Percentiles rank a stretch among this genome's conserved stretches.
Evolutionary conservation across 2,113 vertebrate genomes (phyloP).

Genomic region (Podiceps cristatus): DNA sequence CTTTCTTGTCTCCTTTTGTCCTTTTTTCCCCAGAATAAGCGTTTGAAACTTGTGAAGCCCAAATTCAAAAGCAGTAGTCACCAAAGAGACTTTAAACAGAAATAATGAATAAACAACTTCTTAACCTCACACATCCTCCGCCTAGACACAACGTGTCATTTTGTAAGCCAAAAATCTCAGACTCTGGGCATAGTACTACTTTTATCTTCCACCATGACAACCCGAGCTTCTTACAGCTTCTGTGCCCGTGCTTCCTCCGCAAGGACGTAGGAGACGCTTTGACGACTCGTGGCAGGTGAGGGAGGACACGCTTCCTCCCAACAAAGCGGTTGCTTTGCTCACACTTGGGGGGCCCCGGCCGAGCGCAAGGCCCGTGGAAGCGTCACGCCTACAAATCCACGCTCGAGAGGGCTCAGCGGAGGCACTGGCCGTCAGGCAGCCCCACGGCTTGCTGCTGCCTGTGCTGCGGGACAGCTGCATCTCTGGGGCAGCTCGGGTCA

Average conservation of each 20-base stretch:
- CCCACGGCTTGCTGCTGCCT: background rate
- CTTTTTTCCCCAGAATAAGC: background rate
- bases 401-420: background rate
- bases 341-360: background rate
- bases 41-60: background rate
- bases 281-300: background rate
- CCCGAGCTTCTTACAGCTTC: background rate
- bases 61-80: background rate
- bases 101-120: background rate
- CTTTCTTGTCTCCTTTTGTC: background rate
- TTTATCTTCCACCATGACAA: background rate
- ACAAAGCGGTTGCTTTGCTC: background rate
- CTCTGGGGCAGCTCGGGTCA: fast-evolving
- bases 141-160: background rate
- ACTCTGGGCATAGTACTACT: background rate
- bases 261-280: background rate
- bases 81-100: background rate
- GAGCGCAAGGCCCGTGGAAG: background rate
- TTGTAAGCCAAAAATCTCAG: background rate
- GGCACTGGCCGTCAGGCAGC: no score
- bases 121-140: background rate
- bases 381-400: background rate
- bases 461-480: background rate
- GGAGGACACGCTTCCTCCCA: background rate
- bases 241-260: fast-evolving